Evolutionary conservation across 23 tunicate species (phyloP).

Genomic region (Halocynthia aurantium): DNA sequence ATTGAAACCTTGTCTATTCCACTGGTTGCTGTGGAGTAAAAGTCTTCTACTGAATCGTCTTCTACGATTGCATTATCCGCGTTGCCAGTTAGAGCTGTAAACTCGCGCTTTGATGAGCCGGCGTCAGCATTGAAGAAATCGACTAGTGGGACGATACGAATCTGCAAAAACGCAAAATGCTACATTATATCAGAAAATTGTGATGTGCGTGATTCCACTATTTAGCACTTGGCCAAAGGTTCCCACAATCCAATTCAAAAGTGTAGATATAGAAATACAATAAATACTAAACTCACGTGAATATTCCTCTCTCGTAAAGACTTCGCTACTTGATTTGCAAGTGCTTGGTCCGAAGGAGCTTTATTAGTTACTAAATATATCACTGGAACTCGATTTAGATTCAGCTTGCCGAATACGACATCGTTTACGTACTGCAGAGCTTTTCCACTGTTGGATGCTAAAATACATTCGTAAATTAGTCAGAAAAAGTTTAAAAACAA

Average conservation of each 20-base stretch:
- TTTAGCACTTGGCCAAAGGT: too few relatives aligned
- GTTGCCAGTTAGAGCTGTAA: constrained; percentile 10
- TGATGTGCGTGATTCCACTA: too few relatives aligned
- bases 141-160: constrained; percentile 21
- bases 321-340: neutral
- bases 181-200: too few relatives aligned
- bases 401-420: neutral
- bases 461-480: neutral
- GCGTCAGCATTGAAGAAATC: constrained; percentile 13
- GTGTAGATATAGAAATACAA: neutral
- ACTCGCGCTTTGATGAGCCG: neutral
- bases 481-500: too few relatives aligned
- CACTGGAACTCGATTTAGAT: neutral
- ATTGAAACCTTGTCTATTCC: neutral
- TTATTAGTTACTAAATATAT: constrained; percentile 2
- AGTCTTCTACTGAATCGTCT: constrained; percentile 15
- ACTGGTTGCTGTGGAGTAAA: constrained; percentile 3
- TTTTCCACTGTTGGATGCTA: constrained; percentile 22
- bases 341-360: neutral
- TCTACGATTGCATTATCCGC: constrained; percentile 8
- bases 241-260: neutral
- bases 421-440: constrained; percentile 19
- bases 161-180: neutral
- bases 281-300: constrained; percentile 8
- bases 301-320: neutral